These are phyloP conservation scores for Chloebia gouldiae DNA, from an alignment of 2,113 vertebrate species.

Conservation along the genomic window DNA sequence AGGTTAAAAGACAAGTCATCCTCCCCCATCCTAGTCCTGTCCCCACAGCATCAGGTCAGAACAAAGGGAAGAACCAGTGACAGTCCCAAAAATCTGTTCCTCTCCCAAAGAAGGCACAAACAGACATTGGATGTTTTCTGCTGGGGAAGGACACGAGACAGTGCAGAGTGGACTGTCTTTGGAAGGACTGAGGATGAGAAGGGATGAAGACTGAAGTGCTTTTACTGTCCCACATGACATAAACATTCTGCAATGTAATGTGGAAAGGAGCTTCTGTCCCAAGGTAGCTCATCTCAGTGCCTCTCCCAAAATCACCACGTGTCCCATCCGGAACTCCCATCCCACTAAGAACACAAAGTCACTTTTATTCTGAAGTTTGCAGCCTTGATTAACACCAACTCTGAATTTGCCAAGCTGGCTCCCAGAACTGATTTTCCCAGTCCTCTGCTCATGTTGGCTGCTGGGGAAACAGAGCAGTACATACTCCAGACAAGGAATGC, in stretches of 20 bases:
- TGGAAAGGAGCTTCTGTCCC: not conserved
- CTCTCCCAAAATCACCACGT: not conserved
- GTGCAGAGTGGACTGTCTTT: not conserved
- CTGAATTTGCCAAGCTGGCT: not conserved
- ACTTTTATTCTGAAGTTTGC: accelerated
- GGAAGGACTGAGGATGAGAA: not conserved
- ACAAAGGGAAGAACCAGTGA: not conserved
- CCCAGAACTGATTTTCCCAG: not conserved
- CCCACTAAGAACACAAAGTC: not conserved
- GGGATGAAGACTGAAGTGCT: not conserved
- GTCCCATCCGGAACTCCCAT: not conserved
- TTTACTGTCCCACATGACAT: too few species aligned
- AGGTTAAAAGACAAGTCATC: not conserved
- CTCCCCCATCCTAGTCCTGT: not conserved
- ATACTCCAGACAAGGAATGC: not conserved
- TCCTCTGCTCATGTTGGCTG: not conserved
- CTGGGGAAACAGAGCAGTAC: not conserved
- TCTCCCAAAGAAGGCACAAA: not conserved
- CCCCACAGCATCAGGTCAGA: not conserved
- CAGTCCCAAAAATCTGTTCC: not conserved
- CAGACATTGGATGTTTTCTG: not conserved
- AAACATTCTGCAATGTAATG: not conserved
- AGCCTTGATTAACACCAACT: not conserved
- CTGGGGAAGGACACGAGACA: not conserved
- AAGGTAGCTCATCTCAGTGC: too few species aligned